Conservation (phyloP, 2,113 vertebrate species). For the Sinocyclocheilus anophthalmus region DNA sequence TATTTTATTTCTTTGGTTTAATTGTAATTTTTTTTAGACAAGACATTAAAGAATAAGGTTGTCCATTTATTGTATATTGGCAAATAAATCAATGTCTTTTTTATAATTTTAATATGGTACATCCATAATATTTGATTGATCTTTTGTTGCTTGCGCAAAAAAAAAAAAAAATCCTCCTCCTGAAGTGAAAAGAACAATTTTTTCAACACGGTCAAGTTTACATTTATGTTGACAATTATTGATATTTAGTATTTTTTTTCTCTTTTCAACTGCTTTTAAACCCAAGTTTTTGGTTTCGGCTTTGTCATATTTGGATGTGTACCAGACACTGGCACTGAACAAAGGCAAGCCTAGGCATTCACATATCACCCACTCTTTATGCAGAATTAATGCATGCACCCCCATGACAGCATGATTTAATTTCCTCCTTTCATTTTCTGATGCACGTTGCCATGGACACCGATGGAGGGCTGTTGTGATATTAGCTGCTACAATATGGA, state of each 20-base stretch:
- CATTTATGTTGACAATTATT: background rate
- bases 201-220: background rate
- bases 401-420: slow-evolving; percentile 61
- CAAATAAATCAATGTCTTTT: background rate
- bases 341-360: slow-evolving; percentile 42
- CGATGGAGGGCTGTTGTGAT: slow-evolving; percentile 66
- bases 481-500: slow-evolving; percentile 72
- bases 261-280: slow-evolving; percentile 11
- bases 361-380: slow-evolving; percentile 60
- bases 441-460: slow-evolving; percentile 71
- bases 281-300: background rate
- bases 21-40: background rate
- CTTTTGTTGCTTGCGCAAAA: background rate
- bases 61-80: no score
- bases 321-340: slow-evolving; percentile 31
- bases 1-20: background rate
- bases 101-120: background rate
- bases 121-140: background rate
- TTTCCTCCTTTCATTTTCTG: slow-evolving; percentile 55
- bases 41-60: background rate
- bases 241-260: background rate
- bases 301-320: slow-evolving; percentile 19
- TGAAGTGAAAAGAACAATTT: background rate
- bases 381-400: slow-evolving; percentile 72
- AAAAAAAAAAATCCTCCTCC: background rate